These are phyloP conservation scores for Rattus norvegicus DNA, from an alignment of 2,113 vertebrate species.

Conservation along the genomic window DNA sequence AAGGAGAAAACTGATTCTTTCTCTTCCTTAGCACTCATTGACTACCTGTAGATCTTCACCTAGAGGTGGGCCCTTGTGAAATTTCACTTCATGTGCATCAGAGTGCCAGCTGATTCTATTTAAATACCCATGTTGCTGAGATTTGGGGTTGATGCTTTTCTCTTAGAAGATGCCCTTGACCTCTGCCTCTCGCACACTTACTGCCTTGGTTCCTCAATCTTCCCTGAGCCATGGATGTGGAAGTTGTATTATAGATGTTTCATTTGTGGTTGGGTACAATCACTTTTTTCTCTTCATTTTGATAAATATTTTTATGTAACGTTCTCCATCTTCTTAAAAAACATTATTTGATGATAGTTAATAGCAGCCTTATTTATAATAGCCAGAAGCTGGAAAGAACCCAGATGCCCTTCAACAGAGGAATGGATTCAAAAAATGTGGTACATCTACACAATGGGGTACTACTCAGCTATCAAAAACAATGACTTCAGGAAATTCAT, in stretches of 20 bases:
- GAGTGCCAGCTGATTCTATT: neutral
- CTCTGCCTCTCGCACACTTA: no score
- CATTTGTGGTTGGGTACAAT: neutral
- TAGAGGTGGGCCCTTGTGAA: no score
- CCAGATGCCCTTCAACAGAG: no score
- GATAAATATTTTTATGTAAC: neutral
- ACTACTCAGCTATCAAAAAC: no score
- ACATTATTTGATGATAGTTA: neutral
- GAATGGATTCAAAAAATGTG: no score
- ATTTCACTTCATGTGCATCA: neutral
- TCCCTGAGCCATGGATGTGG: neutral
- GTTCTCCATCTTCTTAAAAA: neutral
- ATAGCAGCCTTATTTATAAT: no score
- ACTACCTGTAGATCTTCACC: neutral
- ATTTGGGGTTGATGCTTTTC: neutral
- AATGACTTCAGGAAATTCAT: no score
- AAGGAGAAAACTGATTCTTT: neutral
- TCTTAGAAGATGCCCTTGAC: neutral
- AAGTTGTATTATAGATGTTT: neutral
- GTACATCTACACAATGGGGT: no score
- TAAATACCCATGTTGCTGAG: neutral
- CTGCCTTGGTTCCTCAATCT: no score
- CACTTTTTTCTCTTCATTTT: neutral
- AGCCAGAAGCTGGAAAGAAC: no score
- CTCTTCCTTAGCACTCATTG: neutral